A percentile compares a stretch with the other conserved stretches of the same genome.
Evolutionary conservation across 64 coral and sea anemone species (phyloP).

Genomic region (Hydrozoanthus tunicans): DNA sequence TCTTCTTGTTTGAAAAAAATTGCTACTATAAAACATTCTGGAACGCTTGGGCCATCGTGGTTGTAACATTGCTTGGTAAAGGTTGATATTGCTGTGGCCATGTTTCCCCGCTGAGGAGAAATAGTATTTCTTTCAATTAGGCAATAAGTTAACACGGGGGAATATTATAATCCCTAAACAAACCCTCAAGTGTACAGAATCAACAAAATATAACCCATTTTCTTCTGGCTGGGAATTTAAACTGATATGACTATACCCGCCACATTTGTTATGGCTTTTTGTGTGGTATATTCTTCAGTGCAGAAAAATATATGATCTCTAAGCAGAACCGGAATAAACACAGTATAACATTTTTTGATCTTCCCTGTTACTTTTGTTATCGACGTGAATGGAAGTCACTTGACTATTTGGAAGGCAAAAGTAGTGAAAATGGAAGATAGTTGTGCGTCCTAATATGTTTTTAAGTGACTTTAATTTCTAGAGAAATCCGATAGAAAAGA

Average conservation of each 20-base stretch:
- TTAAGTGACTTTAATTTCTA: conserved; percentile 66
- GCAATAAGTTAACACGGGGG: conserved; percentile 14
- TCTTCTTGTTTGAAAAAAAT: neutral
- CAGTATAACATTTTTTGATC: neutral
- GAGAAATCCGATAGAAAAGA: conserved; percentile 26
- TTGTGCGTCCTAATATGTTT: conserved; percentile 42
- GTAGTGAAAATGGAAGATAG: conserved; percentile 34
- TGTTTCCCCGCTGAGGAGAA: conserved; percentile 8
- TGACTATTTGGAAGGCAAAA: conserved; percentile 36
- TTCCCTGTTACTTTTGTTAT: neutral
- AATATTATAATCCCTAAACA: conserved; percentile 49
- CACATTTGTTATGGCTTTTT: neutral
- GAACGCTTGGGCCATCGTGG: neutral
- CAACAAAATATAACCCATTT: neutral
- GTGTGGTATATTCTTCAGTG: neutral
- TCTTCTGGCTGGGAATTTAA: neutral
- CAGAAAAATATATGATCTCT: neutral
- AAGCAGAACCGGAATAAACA: conserved; percentile 10
- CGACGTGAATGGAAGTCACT: neutral
- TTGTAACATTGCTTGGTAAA: neutral
- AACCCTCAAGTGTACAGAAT: conserved; percentile 30
- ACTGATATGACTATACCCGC: neutral
- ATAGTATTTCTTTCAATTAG: conserved; percentile 54
- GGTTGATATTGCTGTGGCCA: neutral
- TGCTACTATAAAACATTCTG: neutral